Conservation (phyloP, 2,113 vertebrate species). For the Terrapene triunguis region DNA sequence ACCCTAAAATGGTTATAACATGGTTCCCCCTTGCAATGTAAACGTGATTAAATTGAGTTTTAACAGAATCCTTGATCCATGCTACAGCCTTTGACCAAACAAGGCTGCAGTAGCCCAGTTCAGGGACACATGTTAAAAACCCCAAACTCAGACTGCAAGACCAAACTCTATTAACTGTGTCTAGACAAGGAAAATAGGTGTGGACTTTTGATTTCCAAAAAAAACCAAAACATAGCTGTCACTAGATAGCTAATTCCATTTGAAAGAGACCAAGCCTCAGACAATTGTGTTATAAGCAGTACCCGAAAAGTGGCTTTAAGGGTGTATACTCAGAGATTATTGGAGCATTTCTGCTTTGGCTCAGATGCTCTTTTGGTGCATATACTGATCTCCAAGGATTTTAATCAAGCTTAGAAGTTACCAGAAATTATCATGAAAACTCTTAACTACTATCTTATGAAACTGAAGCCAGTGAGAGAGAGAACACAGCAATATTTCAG, state of each 20-base stretch:
- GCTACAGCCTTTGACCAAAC: constrained; percentile 36
- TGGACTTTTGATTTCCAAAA: neutral
- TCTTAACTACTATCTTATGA: neutral
- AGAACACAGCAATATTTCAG: no score
- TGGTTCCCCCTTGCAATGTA: neutral
- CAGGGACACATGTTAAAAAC: neutral
- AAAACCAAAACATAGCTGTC: neutral
- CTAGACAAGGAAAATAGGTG: constrained; percentile 31
- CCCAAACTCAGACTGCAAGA: fast-evolving
- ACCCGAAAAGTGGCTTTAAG: neutral
- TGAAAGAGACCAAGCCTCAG: constrained; percentile 20
- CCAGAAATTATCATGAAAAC: constrained; percentile 31
- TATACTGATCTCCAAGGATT: constrained; percentile 47
- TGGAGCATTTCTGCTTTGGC: constrained; percentile 12
- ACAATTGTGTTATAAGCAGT: constrained; percentile 37
- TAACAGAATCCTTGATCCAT: neutral
- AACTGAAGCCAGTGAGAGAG: no score
- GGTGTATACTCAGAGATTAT: neutral
- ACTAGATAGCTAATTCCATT: neutral
- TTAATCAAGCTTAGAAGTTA: constrained; percentile 63
- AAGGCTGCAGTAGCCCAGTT: fast-evolving
- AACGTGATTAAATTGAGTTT: neutral
- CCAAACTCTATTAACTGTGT: constrained; percentile 41
- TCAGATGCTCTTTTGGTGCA: constrained; percentile 48
- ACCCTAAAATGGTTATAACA: neutral